Conservation (phyloP, 2,797 vertebrate species). For the Strix occidentalis region DNA sequence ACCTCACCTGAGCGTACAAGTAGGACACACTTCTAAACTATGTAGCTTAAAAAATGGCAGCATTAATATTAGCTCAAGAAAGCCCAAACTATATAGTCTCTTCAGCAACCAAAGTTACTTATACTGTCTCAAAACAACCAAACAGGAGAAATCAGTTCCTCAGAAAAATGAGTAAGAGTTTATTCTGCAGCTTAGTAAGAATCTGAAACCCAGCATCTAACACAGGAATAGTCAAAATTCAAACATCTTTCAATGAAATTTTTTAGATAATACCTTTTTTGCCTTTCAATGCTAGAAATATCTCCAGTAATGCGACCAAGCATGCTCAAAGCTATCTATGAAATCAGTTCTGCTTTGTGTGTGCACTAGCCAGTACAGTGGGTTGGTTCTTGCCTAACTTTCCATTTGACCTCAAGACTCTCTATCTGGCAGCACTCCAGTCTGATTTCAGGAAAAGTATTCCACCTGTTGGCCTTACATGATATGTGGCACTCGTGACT, state of each 20-base stretch:
- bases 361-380: not conserved
- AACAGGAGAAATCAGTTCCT: not conserved
- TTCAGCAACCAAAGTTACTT: not conserved
- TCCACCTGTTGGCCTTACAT: not conserved
- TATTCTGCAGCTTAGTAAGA: not conserved
- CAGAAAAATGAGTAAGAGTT: not conserved
- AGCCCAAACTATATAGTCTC: not conserved
- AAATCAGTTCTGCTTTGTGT: not conserved
- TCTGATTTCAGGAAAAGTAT: not conserved
- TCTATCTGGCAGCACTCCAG: not conserved
- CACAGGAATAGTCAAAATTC: not conserved
- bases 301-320: not conserved
- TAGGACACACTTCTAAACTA: not conserved
- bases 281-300: not conserved
- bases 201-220: not conserved
- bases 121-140: not conserved
- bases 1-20: not conserved
- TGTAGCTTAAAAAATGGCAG: not conserved
- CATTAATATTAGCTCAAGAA: not conserved
- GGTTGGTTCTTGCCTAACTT: not conserved
- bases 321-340: not conserved
- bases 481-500: not conserved
- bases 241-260: not conserved
- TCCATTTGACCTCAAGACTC: not conserved
- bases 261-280: not conserved